phyloP scores from a whole-genome alignment of 1,140 invertebrate genomes.

The Drosophila teissieri region DNA sequence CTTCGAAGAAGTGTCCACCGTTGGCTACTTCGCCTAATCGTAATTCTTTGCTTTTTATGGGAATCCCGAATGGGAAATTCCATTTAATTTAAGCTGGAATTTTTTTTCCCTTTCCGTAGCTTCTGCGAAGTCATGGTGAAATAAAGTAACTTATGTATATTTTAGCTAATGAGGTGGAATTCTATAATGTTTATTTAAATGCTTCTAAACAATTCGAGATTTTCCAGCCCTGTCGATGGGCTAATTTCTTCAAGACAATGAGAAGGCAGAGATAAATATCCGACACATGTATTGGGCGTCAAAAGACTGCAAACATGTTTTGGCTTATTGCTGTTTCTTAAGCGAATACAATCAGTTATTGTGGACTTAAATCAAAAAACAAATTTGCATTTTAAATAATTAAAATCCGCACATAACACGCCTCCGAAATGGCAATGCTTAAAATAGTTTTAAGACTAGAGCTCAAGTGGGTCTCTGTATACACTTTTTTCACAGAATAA shows the following conservation, averaged over 20 bases:
- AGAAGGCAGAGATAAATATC: conserved; percentile 21
- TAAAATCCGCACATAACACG: conserved; percentile 33
- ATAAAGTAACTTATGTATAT: conserved; percentile 16
- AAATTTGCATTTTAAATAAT: conserved; percentile 51
- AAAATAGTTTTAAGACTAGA: not conserved
- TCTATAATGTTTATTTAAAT: conserved; percentile 29
- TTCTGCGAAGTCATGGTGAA: conserved; percentile 20
- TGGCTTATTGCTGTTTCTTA: conserved; percentile 48
- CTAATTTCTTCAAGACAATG: conserved; percentile 31
- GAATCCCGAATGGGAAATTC: not conserved
- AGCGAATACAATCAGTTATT: conserved; percentile 37
- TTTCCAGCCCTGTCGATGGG: conserved; percentile 32
- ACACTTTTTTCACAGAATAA: not conserved
- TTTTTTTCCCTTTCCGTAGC: not conserved
- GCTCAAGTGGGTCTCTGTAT: conserved; percentile 13
- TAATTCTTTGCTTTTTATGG: conserved; percentile 12
- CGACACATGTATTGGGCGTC: conserved; percentile 41
- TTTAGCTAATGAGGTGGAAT: conserved; percentile 15
- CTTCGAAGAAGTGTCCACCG: conserved; percentile 22
- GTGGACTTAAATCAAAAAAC: conserved; percentile 13
- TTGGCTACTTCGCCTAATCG: conserved; percentile 3
- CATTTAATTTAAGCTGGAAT: not conserved
- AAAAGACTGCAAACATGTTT: conserved; percentile 65
- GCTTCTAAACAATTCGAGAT: conserved; percentile 16
- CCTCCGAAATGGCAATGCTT: conserved; percentile 21